Evolutionary conservation across 1,140 invertebrate species (phyloP).

Genomic region (Drosophila tsacasi): DNA sequence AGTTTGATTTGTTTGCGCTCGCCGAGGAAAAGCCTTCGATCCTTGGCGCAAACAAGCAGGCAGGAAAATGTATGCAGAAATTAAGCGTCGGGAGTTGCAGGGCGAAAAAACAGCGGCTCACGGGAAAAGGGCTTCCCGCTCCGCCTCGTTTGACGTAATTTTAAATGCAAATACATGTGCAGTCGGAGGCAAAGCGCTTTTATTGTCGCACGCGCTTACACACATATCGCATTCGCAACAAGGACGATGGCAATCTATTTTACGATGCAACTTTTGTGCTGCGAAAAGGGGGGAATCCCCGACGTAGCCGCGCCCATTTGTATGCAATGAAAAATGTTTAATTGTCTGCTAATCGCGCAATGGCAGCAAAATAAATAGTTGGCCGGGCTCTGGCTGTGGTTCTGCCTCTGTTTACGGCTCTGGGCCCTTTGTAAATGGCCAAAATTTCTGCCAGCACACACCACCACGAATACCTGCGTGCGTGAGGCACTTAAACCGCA

Average conservation of each 20-base stretch:
- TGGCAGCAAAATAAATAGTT: constrained; percentile 69
- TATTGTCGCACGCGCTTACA: constrained; percentile 38
- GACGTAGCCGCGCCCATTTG: constrained; percentile 55
- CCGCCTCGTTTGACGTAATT: constrained; percentile 43
- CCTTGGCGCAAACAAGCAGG: constrained; percentile 28
- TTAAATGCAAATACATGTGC: constrained; percentile 67
- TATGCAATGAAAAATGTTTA: constrained; percentile 82
- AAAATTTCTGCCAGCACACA: constrained; percentile 33
- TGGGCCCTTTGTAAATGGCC: constrained; percentile 49
- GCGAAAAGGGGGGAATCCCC: constrained; percentile 18
- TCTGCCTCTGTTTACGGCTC: neutral
- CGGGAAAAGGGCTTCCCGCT: neutral
- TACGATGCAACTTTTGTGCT: constrained; percentile 47
- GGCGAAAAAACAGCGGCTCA: constrained; percentile 15
- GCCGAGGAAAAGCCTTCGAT: constrained; percentile 12
- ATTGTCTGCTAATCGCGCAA: constrained; percentile 80
- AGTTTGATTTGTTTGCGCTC: constrained; percentile 39
- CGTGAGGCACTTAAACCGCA: constrained; percentile 55
- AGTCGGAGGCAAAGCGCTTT: constrained; percentile 49
- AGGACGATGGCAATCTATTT: constrained; percentile 62
- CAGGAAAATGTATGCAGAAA: constrained; percentile 37
- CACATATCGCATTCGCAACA: constrained; percentile 19
- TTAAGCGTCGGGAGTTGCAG: constrained; percentile 30
- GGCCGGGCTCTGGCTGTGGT: constrained; percentile 3
- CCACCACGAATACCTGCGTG: constrained; percentile 65